Percentiles rank a stretch among this genome's conserved stretches.
phyloP scores from a whole-genome alignment of 1,140 invertebrate genomes.

The Hydropsyche tenuis region DNA sequence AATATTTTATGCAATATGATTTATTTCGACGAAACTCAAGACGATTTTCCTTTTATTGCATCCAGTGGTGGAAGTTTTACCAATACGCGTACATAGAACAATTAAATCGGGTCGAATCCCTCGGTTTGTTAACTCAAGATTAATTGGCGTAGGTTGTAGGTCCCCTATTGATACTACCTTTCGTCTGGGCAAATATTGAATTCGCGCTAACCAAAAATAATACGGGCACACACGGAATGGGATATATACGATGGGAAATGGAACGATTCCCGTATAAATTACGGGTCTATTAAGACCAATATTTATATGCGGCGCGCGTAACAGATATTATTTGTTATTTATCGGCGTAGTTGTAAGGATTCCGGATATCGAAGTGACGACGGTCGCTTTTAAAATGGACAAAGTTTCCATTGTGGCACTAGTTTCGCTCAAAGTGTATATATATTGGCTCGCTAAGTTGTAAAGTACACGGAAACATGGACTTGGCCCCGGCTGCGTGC shows the following conservation, averaged over 20 bases:
- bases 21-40: no score
- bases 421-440: no score
- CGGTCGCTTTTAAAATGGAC: conserved; percentile 45
- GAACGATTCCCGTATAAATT: no score
- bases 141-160: conserved; percentile 19
- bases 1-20: no score
- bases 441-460: conserved; percentile 37
- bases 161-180: conserved; percentile 26
- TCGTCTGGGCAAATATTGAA: conserved; percentile 5
- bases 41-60: no score
- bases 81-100: no score
- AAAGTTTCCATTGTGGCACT: conserved; percentile 36
- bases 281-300: no score
- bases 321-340: conserved; percentile 22
- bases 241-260: no score
- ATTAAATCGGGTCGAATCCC: conserved; percentile 12
- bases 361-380: conserved; percentile 22
- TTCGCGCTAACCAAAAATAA: no score
- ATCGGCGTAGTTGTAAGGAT: conserved; percentile 5
- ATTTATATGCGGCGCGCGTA: no score
- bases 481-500: conserved; percentile 17
- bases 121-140: conserved; percentile 15
- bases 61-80: no score
- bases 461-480: conserved; percentile 14
- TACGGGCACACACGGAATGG: no score